Evolutionary conservation across 2,113 vertebrate genomes (phyloP).

Genomic region (Ptilonorhynchus violaceus): DNA sequence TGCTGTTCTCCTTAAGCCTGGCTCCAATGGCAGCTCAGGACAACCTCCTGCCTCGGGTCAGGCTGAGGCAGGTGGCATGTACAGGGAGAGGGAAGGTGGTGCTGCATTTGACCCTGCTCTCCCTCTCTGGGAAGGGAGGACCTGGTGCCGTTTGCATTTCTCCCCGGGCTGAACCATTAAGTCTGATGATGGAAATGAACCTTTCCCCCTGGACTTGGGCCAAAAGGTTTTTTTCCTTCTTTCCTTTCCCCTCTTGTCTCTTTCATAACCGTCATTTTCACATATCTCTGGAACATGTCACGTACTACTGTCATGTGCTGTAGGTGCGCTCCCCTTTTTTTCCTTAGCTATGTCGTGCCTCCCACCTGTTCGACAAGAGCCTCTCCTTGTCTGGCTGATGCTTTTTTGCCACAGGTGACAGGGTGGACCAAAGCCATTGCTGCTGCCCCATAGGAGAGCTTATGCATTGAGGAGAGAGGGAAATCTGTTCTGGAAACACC

Average conservation of each 20-base stretch:
- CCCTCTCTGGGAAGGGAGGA: background rate
- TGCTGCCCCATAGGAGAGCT: background rate
- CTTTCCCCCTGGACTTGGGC: background rate
- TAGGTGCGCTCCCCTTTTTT: background rate
- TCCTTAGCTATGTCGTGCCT: background rate
- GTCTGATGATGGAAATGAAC: conserved; percentile 47
- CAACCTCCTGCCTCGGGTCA: background rate
- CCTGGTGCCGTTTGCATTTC: background rate
- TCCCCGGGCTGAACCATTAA: conserved; percentile 19
- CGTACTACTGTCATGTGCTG: background rate
- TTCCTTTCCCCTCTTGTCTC: background rate
- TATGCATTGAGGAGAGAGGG: background rate
- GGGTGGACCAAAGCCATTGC: background rate
- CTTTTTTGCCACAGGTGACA: background rate
- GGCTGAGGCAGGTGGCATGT: background rate
- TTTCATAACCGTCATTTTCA: conserved; percentile 13
- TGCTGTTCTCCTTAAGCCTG: background rate
- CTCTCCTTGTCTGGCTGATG: background rate
- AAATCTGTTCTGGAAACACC: background rate
- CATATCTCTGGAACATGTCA: conserved; percentile 21
- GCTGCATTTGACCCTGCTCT: background rate
- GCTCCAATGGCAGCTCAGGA: background rate
- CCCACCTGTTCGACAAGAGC: background rate
- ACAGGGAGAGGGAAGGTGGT: background rate
- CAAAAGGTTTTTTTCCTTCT: background rate